Percentiles rank a stretch among this genome's conserved stretches.
Evolutionary conservation across 2,888 invertebrate species (phyloP).

Genomic region (Pseudolycoriella hygida): DNA sequence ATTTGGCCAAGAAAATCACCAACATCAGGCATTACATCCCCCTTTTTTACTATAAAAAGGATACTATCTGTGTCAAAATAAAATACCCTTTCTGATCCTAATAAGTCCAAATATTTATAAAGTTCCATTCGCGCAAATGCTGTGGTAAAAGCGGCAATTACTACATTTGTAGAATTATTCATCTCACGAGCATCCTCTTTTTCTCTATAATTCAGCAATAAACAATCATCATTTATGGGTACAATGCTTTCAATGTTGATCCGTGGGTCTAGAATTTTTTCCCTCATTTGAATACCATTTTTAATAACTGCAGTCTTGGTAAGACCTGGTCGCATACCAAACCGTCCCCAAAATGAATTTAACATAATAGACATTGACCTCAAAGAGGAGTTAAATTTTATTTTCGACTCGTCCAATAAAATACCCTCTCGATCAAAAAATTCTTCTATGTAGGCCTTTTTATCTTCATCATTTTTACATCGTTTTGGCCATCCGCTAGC

Average conservation of each 20-base stretch:
- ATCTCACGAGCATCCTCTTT: constrained; percentile 11
- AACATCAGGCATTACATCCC: constrained; percentile 12
- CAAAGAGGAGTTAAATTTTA: neutral
- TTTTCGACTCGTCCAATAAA: constrained; percentile 9
- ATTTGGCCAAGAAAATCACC: constrained; percentile 20
- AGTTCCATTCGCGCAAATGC: constrained; percentile 18
- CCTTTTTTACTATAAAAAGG: constrained; percentile 12
- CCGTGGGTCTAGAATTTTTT: constrained; percentile 11
- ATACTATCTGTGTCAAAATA: constrained; percentile 21
- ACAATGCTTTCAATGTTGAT: constrained; percentile 11
- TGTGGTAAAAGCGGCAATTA: constrained; percentile 22
- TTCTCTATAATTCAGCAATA: constrained; percentile 13
- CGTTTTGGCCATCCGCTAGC: constrained; percentile 13
- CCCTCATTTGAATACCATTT: constrained; percentile 8
- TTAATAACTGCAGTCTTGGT: constrained; percentile 9
- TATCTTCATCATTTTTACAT: constrained; percentile 9
- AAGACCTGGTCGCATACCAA: constrained; percentile 8
- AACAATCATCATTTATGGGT: constrained; percentile 10
- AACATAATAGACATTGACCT: constrained; percentile 1
- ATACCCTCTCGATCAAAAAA: constrained; percentile 14
- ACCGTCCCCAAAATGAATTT: constrained; percentile 7
- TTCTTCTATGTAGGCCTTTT: constrained; percentile 12
- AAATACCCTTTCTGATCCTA: constrained; percentile 15
- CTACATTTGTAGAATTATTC: constrained; percentile 14
- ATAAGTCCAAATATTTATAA: constrained; percentile 16